A percentile compares a stretch with the other conserved stretches of the same genome.
Evolutionary conservation across 2,113 vertebrate species (phyloP).

Genomic region (Lathamus discolor): DNA sequence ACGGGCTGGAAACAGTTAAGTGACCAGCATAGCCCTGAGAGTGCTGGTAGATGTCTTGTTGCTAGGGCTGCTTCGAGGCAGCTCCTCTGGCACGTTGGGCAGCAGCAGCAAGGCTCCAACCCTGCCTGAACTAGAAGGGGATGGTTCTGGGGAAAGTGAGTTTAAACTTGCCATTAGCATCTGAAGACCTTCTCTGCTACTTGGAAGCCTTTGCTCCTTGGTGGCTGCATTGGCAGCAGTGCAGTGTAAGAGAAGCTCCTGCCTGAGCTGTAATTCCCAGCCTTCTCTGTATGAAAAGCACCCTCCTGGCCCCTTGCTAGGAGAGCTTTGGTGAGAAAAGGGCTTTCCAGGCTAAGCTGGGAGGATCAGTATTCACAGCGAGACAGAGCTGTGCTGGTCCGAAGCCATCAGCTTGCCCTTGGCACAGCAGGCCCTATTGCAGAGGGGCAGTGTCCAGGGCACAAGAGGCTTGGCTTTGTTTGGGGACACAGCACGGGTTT

Average conservation of each 20-base stretch:
- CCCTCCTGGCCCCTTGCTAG: rapidly evolving
- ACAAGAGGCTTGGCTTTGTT: conserved; percentile 29
- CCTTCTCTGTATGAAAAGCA: neutral
- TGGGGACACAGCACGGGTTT: conserved; percentile 23
- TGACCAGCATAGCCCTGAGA: too few species aligned
- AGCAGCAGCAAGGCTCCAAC: neutral
- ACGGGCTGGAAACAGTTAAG: rapidly evolving
- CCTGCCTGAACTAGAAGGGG: neutral
- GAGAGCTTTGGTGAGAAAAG: neutral
- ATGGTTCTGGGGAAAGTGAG: neutral
- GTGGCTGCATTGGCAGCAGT: neutral
- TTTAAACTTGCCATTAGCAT: neutral
- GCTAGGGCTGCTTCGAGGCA: neutral
- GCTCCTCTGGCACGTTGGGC: neutral
- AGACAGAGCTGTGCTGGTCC: neutral
- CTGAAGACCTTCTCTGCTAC: neutral
- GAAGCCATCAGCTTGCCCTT: conserved; percentile 1
- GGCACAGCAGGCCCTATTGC: neutral
- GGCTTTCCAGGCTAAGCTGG: neutral
- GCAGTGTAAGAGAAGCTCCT: neutral
- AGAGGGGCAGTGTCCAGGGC: neutral
- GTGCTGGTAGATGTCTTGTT: neutral
- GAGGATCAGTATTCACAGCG: neutral
- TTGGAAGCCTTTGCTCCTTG: conserved; percentile 7
- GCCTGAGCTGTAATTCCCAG: neutral